Conservation (phyloP, 1,140 invertebrate species). For the Bombus cullumanus region DNA sequence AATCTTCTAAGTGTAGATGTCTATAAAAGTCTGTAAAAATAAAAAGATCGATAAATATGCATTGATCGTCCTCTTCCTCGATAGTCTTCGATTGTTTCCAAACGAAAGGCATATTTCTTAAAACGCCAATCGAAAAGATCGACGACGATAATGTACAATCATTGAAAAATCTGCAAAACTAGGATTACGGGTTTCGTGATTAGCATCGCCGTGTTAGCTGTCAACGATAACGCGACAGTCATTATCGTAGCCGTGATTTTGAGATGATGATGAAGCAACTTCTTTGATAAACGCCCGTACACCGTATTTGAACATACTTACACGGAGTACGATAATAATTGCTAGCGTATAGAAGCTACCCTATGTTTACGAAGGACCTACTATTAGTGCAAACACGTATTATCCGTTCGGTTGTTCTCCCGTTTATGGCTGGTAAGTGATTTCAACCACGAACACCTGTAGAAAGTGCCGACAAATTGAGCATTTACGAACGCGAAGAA, state of each 20-base stretch:
- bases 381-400: constrained; percentile 66
- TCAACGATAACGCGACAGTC: background rate
- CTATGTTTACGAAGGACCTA: constrained; percentile 61
- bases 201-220: background rate
- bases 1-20: background rate
- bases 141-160: background rate
- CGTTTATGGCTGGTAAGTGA: constrained; percentile 61
- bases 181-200: background rate
- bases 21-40: background rate
- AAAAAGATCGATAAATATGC: background rate
- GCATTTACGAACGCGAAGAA: constrained; percentile 49
- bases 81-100: background rate
- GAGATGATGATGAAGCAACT: background rate
- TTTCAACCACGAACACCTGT: constrained; percentile 58
- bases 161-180: background rate
- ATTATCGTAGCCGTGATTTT: background rate
- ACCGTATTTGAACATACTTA: constrained; percentile 11
- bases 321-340: constrained; percentile 58
- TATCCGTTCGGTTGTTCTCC: constrained; percentile 59
- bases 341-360: constrained; percentile 53
- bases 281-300: constrained; percentile 39
- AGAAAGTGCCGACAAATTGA: constrained; percentile 64
- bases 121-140: too few species aligned
- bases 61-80: too few species aligned
- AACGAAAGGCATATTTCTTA: background rate